Evolutionary conservation across 2,797 vertebrate genomes (phyloP).

Genomic region (Enteromius radiatus): DNA sequence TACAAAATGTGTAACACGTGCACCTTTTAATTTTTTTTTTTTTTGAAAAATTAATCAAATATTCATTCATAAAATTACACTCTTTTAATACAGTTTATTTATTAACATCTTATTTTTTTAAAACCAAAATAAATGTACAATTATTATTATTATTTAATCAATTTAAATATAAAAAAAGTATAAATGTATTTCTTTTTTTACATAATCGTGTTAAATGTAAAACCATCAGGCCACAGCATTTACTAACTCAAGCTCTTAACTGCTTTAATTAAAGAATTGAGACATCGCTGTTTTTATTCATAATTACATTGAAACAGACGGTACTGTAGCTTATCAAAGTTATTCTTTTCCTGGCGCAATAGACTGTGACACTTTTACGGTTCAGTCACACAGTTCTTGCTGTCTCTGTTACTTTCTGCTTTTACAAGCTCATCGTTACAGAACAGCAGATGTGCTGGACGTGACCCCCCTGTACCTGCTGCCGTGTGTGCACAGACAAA

Average conservation of each 20-base stretch:
- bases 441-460: conserved; percentile 38
- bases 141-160: too few species aligned
- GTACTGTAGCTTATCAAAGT: neutral
- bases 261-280: neutral
- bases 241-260: neutral
- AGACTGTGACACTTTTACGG: conserved; percentile 50
- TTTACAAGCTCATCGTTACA: conserved; percentile 21
- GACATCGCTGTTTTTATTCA: conserved; percentile 26
- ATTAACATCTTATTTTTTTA: neutral
- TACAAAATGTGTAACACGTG: neutral
- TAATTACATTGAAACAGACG: conserved; percentile 36
- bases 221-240: neutral
- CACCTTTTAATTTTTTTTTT: too few species aligned
- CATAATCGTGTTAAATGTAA: neutral
- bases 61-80: neutral
- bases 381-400: conserved; percentile 25
- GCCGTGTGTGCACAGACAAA: neutral
- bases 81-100: neutral
- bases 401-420: conserved; percentile 8
- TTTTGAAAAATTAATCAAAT: neutral
- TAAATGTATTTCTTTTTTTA: neutral
- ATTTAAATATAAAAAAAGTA: too few species aligned
- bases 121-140: neutral
- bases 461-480: conserved; percentile 35
- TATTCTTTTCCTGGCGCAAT: conserved; percentile 26